phyloP scores from a whole-genome alignment of 2,888 invertebrate genomes.

The Xestia rhomboidea region DNA sequence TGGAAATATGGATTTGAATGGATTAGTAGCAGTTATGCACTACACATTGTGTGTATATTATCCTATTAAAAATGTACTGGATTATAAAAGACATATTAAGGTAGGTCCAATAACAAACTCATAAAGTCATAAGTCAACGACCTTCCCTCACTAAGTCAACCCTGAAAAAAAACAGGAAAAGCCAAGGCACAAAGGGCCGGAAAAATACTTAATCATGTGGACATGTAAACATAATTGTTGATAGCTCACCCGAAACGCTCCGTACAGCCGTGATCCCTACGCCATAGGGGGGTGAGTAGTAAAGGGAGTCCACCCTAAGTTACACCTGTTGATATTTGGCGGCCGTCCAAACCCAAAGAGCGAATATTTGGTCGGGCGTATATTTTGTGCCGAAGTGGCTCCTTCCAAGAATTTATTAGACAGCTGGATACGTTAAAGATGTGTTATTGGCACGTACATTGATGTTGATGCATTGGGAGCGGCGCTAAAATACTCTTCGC shows the following conservation, averaged over 20 bases:
- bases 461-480: constrained; percentile 38
- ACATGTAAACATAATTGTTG: constrained; percentile 54
- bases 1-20: no score
- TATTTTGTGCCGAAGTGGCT: constrained; percentile 68
- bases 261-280: constrained; percentile 35
- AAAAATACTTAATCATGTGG: constrained; percentile 55
- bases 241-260: constrained; percentile 34
- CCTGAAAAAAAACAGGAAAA: constrained; percentile 19
- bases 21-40: no score
- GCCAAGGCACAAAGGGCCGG: constrained; percentile 3
- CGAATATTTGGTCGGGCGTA: constrained; percentile 71
- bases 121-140: constrained; percentile 30
- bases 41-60: no score
- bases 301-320: constrained; percentile 34
- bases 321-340: constrained; percentile 78
- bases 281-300: constrained; percentile 11
- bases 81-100: neutral
- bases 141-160: constrained; percentile 24
- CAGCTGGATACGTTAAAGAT: constrained; percentile 70
- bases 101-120: neutral
- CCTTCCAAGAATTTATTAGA: constrained; percentile 78
- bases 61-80: neutral
- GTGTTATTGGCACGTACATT: constrained; percentile 56
- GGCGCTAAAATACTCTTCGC: constrained; percentile 39
- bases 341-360: constrained; percentile 70